Evolutionary conservation across 2,888 invertebrate genomes (phyloP).

Genomic region (Sinhomidia bicolor): DNA sequence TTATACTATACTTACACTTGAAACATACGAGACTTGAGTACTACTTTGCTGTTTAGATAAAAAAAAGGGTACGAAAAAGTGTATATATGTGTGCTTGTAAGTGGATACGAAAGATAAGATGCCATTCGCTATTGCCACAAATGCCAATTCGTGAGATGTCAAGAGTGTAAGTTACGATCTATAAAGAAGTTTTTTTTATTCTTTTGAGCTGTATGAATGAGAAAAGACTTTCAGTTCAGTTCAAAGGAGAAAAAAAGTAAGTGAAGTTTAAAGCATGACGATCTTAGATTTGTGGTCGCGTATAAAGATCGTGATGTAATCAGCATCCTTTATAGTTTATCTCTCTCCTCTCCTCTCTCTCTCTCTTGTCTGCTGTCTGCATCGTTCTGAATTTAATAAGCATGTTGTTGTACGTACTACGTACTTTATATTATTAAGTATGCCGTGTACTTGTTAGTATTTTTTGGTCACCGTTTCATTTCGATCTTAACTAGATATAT

Average conservation of each 20-base stretch:
- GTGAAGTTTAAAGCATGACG: slow-evolving; percentile 19
- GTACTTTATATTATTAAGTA: neutral
- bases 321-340: slow-evolving; percentile 47
- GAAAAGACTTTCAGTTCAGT: neutral
- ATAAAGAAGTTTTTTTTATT: slow-evolving; percentile 53
- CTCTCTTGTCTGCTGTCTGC: neutral
- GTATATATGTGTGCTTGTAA: neutral
- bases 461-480: slow-evolving; percentile 37
- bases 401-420: neutral
- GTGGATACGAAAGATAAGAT: slow-evolving; percentile 21
- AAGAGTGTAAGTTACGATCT: slow-evolving; percentile 42
- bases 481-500: slow-evolving; percentile 52
- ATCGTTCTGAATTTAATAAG: slow-evolving; percentile 4
- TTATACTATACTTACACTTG: too few species aligned
- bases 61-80: neutral
- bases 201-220: slow-evolving; percentile 11
- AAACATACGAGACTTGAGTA: neutral
- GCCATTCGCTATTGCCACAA: slow-evolving; percentile 32
- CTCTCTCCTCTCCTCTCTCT: too few species aligned
- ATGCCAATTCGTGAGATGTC: slow-evolving; percentile 67
- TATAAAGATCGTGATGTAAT: slow-evolving; percentile 50
- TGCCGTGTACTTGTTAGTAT: neutral
- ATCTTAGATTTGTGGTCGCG: slow-evolving; percentile 20
- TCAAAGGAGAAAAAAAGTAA: slow-evolving; percentile 30
- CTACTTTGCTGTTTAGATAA: neutral